phyloP scores from a whole-genome alignment of 1,140 invertebrate genomes.

The Bombus terrestris region DNA sequence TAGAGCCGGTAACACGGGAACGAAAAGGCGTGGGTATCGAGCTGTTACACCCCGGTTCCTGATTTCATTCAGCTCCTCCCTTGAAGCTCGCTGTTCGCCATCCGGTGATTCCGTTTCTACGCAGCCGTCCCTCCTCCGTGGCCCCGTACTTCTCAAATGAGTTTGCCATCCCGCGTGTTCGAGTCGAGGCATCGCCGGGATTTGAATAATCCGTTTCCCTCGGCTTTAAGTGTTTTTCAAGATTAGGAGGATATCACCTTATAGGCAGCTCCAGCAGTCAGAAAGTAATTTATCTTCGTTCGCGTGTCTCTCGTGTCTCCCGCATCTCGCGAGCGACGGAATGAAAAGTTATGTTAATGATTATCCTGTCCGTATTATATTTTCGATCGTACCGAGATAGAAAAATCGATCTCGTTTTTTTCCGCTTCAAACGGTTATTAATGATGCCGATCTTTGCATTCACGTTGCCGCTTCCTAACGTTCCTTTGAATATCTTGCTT shows the following conservation, averaged over 20 bases:
- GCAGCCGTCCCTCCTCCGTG: background rate
- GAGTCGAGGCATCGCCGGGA: slow-evolving; percentile 52
- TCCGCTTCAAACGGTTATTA: no score
- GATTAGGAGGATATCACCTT: slow-evolving; percentile 66
- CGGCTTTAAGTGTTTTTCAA: slow-evolving; percentile 72
- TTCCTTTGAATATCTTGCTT: no score
- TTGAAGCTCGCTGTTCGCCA: slow-evolving; percentile 24
- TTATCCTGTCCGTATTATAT: background rate
- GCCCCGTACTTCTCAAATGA: slow-evolving; percentile 56
- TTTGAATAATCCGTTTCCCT: slow-evolving; percentile 70
- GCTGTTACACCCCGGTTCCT: slow-evolving; percentile 13
- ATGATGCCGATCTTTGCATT: no score
- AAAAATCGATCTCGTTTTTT: no score
- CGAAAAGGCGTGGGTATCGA: slow-evolving; percentile 35
- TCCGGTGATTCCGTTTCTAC: slow-evolving; percentile 32
- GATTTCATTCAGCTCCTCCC: slow-evolving; percentile 38
- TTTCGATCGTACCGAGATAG: background rate
- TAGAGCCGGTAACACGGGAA: background rate
- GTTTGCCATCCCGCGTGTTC: slow-evolving; percentile 62
- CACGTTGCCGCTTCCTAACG: no score
- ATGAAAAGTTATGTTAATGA: slow-evolving; percentile 34
- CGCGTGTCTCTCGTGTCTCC: slow-evolving; percentile 41
- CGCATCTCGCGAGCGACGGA: background rate
- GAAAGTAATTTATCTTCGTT: slow-evolving; percentile 71
- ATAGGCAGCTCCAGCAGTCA: slow-evolving; percentile 57